Base-by-base conservation (phyloP, 2,113 vertebrate genomes). In the Cisticola juncidis region DNA sequence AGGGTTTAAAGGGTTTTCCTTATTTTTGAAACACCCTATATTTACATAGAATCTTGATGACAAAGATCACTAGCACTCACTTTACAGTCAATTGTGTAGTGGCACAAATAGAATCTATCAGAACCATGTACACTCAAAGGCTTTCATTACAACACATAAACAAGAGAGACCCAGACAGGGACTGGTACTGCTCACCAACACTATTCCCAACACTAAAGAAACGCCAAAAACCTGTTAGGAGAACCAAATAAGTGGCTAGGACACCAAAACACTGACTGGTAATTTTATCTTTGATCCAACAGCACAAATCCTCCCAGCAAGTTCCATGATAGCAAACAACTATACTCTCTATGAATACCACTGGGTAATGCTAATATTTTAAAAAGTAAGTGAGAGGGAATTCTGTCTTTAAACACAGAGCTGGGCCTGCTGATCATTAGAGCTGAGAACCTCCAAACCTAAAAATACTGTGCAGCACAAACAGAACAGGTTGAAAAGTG, bases 401-500 rank as follows among this genome's bases (percentile, higher is more conserved):
- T n/a, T 70, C 35, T 19, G 50, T 85, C 73, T 50, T 16, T 57
- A 86, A 64, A 51, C 11, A 50, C 20, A 77, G 24, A 76, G 33
- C 25, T 90, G 7, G 12, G 73, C 16, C 16, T 79, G 42, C 10
- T 38, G 22, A 60, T 56, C 25, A 64, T 40, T 36, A 48, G 57
- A 88, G 16, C 19, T 73, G 8, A 73, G 40, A 64, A 68, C 12
- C 15, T 36, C 25, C 25, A 51, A 62, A 56, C 8, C 21, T 11
- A 24, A 44, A 68, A 21, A 17, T 13, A n/a, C 6, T 3, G 3
- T 4, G 42, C 29, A 64, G 42, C 33, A 48, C 3, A 3, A 79
- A 66, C 0, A 0, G 13, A 5, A 24, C 15, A 72, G 45, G 12
- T 16, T 42, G n/a, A 51, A 68, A 26, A 64, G 21, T 0, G 3